Evolutionary conservation across 2,113 vertebrate species (phyloP).

Genomic region (Stictonetta naevosa): DNA sequence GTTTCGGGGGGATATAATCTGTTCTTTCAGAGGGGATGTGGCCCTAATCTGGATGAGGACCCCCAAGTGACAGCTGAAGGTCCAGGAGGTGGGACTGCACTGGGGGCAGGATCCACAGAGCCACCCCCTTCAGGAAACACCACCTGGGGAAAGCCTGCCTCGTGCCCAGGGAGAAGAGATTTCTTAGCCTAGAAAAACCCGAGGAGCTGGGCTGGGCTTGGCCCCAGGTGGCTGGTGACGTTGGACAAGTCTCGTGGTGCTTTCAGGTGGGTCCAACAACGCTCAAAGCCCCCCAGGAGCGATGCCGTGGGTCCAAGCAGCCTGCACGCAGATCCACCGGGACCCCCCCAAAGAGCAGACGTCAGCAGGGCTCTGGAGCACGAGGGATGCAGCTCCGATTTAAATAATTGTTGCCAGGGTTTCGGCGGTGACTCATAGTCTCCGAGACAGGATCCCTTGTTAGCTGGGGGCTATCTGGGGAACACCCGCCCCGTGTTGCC

Average conservation of each 20-base stretch:
- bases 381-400: not conserved
- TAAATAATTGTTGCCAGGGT: slow-evolving; percentile 9
- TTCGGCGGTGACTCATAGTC: not conserved
- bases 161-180: not conserved
- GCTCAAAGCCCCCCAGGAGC: not conserved
- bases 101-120: not conserved
- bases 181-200: not conserved
- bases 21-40: not conserved
- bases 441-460: not conserved
- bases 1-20: not conserved
- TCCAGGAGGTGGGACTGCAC: not conserved
- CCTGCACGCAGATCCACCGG: not conserved
- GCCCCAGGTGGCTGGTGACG: not conserved
- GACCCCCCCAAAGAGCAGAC: not conserved
- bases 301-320: not conserved
- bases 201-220: not conserved
- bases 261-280: not conserved
- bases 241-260: not conserved
- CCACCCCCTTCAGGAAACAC: accelerated
- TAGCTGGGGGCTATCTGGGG: not conserved
- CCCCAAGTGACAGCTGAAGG: not conserved
- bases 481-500: not conserved
- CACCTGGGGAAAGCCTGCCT: not conserved
- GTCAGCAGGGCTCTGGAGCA: not conserved
- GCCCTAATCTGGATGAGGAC: not conserved